Base-by-base conservation (phyloP, 2,113 vertebrate species). In the Syrrhaptes paradoxus region DNA sequence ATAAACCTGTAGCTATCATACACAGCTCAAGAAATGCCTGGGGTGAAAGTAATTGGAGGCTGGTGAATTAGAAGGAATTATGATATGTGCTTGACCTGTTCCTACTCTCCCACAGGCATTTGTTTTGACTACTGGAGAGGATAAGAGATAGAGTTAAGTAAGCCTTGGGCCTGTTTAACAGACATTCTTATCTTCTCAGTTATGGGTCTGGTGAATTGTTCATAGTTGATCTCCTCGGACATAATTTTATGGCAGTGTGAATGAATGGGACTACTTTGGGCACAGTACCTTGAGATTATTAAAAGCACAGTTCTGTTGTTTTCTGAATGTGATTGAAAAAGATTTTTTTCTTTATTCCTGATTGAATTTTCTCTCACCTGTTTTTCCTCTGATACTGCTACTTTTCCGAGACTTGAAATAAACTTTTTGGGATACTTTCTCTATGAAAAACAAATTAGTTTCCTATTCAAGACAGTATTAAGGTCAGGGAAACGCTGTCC, bases 391-490 rank as follows among this genome's bases (percentile, higher is more conserved):
- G 41, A 17, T 91, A 6, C 21, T 38, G 22, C 15, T 78, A 32
- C 41, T 91, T 93, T 78, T 61, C 77, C 75, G 54, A 85, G 36
- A 65, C 15, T 17, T 4, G 10, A 36, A 91, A 91, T 90, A 58
- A 59, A 17, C n/a, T 67, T 90, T 93, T 77, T 86, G 51, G 73
- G 48, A 31, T 83, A 29, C 17, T 89, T 94, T 89, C 31, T 78
- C 26, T 51, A 22, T 63, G 58, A 79, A 75, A 85, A 93, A 87
- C 49, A 83, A 93, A 94, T 61, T 29, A 89, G 43, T 21, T 90
- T 90, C 91, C 46, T 83, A 90, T 88, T 91, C 84, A 81, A 86
- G 73, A 84, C 76, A 93, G 26, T 43, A n/a, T 6, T 86, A 54
- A 0, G 1, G 59, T 51, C 4, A 0, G 43, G 18, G 31, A 70